Conservation (phyloP, 2,888 invertebrate species). For the Eilema sororculum region DNA sequence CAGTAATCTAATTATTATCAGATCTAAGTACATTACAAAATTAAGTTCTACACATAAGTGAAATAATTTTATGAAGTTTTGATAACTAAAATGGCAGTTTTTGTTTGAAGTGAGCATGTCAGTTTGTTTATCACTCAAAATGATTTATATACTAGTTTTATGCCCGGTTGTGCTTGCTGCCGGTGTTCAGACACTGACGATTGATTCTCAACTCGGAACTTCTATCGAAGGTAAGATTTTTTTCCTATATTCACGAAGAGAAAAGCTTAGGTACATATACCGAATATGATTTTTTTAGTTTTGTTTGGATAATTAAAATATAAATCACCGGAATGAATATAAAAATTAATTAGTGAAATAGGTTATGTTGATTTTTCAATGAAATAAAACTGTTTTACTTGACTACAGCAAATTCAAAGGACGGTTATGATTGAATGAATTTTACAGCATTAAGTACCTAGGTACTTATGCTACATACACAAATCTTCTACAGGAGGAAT, state of each 20-base stretch:
- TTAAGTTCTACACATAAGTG: conserved; percentile 32
- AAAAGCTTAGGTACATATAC: neutral
- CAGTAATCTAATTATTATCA: conserved; percentile 16
- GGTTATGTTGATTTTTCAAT: too few species aligned
- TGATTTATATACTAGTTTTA: conserved; percentile 73
- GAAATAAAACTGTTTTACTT: too few species aligned
- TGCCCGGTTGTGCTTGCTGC: conserved; percentile 76
- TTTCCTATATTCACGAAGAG: neutral
- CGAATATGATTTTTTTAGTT: too few species aligned
- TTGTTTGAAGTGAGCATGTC: conserved; percentile 51
- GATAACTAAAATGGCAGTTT: conserved; percentile 20
- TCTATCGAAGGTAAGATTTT: conserved; percentile 77
- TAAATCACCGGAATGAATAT: too few species aligned
- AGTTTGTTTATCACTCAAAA: conserved; percentile 64
- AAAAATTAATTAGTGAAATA: too few species aligned
- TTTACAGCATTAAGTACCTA: too few species aligned
- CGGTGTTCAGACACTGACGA: conserved; percentile 77
- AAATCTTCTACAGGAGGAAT: too few species aligned
- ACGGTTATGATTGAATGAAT: too few species aligned
- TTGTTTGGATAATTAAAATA: too few species aligned
- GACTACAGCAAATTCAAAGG: too few species aligned
- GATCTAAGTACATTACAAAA: conserved; percentile 23
- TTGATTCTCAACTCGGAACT: conserved; percentile 80
- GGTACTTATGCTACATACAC: too few species aligned
- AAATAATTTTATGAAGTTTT: conserved; percentile 14